Evolutionary conservation across 35 echinoderm and acorn worm species (phyloP).

Genomic region (Ophioderma brevispina): DNA sequence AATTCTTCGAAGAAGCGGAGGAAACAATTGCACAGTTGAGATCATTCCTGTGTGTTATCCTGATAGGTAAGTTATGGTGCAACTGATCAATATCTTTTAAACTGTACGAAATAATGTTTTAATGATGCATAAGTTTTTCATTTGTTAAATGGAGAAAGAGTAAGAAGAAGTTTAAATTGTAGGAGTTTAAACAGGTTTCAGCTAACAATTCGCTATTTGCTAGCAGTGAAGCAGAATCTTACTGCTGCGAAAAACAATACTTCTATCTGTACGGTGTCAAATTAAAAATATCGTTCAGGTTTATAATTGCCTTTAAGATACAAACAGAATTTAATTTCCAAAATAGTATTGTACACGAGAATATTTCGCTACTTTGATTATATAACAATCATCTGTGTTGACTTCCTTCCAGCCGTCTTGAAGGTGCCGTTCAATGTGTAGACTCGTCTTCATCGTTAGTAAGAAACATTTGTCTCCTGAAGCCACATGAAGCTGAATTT

Average conservation of each 20-base stretch:
- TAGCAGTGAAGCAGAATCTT: too few species aligned
- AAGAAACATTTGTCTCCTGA: conserved; percentile 57
- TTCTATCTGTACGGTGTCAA: neutral
- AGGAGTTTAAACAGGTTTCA: neutral
- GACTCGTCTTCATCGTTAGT: conserved; percentile 16
- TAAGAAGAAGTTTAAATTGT: neutral
- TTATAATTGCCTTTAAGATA: neutral
- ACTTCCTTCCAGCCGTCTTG: conserved; percentile 65
- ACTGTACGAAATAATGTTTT: neutral
- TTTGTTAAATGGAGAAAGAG: neutral
- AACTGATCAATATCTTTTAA: neutral
- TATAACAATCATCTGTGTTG: neutral
- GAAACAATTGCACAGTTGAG: conserved; percentile 58
- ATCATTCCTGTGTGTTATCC: conserved; percentile 69
- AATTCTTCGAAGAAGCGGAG: conserved; percentile 27
- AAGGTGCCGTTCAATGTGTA: conserved; percentile 41
- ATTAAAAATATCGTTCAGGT: neutral
- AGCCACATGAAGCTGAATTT: neutral
- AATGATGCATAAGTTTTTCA: neutral
- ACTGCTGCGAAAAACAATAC: neutral
- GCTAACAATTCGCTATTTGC: too few species aligned
- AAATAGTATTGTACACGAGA: neutral
- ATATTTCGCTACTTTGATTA: neutral
- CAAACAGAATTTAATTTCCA: neutral
- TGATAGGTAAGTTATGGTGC: conserved; percentile 50